phyloP scores from a whole-genome alignment of 53 echinoderm and acorn worm genomes.

The Actinopyga echinites region DNA sequence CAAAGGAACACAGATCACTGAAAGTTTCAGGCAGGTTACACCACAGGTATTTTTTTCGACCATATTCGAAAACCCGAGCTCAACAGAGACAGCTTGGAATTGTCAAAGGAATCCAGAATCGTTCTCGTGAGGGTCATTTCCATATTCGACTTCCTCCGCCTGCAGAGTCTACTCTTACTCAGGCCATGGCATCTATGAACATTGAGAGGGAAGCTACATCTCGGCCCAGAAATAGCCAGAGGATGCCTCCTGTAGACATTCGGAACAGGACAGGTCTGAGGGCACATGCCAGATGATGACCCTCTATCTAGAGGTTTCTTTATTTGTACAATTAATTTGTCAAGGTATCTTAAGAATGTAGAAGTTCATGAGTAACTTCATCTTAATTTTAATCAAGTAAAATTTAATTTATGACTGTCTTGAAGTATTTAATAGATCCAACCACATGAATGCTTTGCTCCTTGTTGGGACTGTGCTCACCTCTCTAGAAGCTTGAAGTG shows the following conservation, averaged over 20 bases:
- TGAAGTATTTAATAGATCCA: too few species aligned
- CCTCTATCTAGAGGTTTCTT: too few species aligned
- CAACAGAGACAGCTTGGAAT: neutral
- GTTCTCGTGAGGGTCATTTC: neutral
- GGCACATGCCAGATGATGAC: slow-evolving; percentile 18
- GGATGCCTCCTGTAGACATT: neutral
- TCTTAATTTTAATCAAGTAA: too few species aligned
- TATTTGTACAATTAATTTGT: too few species aligned
- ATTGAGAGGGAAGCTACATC: neutral
- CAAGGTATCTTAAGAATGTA: too few species aligned
- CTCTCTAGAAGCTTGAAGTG: too few species aligned
- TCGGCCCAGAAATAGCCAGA: neutral
- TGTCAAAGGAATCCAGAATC: neutral
- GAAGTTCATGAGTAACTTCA: too few species aligned
- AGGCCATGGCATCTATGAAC: slow-evolving; percentile 35
- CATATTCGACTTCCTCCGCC: slow-evolving; percentile 8
- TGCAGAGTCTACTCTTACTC: slow-evolving; percentile 4
- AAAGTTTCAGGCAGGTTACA: slow-evolving; percentile 4
- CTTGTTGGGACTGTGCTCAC: too few species aligned
- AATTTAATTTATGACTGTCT: too few species aligned
- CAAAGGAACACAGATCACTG: neutral
- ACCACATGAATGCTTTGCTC: too few species aligned
- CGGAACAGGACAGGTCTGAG: neutral
- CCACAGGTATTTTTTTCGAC: slow-evolving; percentile 16
- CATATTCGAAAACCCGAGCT: neutral